phyloP scores from a whole-genome alignment of 2,113 vertebrate species.

The Australoheros scitulus region DNA sequence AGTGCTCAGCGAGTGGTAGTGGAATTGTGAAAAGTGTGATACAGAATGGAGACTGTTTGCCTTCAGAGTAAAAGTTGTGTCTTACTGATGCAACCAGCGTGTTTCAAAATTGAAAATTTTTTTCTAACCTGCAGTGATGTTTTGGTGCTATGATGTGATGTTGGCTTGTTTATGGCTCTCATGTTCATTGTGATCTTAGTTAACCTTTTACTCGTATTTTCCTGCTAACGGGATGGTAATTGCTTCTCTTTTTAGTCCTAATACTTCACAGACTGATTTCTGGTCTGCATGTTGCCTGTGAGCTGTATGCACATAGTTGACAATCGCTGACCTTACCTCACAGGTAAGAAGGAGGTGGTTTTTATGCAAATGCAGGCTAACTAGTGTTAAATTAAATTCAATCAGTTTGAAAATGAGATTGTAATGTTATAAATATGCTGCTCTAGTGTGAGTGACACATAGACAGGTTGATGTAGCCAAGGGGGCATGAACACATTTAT shows the following conservation, averaged over 20 bases:
- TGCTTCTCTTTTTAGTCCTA: neutral
- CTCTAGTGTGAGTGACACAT: neutral
- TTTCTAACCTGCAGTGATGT: neutral
- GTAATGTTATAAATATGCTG: neutral
- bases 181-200: neutral
- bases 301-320: neutral
- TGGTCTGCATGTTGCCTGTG: neutral
- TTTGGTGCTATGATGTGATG: neutral
- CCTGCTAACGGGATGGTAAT: neutral
- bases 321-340: neutral
- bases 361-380: slow-evolving; percentile 11
- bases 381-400: neutral
- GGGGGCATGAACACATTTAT: neutral
- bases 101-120: too few species aligned
- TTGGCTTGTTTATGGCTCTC: neutral
- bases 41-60: neutral
- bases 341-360: neutral
- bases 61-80: too few species aligned
- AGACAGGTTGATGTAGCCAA: neutral
- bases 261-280: neutral
- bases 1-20: neutral
- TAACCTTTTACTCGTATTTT: neutral
- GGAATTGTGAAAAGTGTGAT: neutral
- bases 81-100: too few species aligned
- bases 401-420: slow-evolving; percentile 1